Conservation (phyloP, 2,888 invertebrate genomes). For the Ashinkailepas kermadecensis region DNA sequence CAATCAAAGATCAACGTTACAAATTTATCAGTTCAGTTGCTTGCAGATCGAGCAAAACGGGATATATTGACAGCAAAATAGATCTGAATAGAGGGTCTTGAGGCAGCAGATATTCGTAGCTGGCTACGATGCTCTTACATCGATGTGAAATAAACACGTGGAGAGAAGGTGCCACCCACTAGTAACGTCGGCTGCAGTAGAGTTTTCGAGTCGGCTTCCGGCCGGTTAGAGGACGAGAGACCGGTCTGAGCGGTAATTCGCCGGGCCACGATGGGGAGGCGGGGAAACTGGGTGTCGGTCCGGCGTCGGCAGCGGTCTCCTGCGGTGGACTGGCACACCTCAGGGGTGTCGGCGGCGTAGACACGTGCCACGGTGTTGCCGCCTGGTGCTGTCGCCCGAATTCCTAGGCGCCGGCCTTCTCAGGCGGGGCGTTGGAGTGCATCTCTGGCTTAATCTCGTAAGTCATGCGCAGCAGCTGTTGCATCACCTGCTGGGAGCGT, state of each 20-base stretch:
- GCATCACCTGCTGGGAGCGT: not conserved
- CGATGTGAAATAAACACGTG: too few species aligned
- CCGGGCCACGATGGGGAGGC: not conserved
- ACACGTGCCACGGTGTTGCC: not conserved
- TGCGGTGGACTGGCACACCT: not conserved
- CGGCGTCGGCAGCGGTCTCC: not conserved
- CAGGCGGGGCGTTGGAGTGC: not conserved
- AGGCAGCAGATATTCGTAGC: too few species aligned
- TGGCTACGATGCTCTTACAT: too few species aligned
- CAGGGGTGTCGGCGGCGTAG: not conserved
- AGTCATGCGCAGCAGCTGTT: not conserved
- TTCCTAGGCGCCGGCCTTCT: constrained; percentile 4
- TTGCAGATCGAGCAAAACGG: not conserved
- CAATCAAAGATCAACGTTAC: not conserved
- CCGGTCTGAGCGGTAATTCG: too few species aligned
- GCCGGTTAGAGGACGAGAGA: too few species aligned
- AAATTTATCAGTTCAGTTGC: not conserved
- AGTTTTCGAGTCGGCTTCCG: too few species aligned
- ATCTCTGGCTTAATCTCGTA: constrained; percentile 17
- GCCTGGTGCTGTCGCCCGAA: not conserved
- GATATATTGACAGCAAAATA: not conserved
- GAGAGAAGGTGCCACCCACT: too few species aligned
- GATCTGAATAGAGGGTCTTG: not conserved
- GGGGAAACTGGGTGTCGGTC: not conserved
- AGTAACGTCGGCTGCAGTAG: too few species aligned